Percentiles rank a stretch among this genome's conserved stretches.
Conservation (phyloP, 2,113 vertebrate genomes). For the Osmerus mordax region DNA sequence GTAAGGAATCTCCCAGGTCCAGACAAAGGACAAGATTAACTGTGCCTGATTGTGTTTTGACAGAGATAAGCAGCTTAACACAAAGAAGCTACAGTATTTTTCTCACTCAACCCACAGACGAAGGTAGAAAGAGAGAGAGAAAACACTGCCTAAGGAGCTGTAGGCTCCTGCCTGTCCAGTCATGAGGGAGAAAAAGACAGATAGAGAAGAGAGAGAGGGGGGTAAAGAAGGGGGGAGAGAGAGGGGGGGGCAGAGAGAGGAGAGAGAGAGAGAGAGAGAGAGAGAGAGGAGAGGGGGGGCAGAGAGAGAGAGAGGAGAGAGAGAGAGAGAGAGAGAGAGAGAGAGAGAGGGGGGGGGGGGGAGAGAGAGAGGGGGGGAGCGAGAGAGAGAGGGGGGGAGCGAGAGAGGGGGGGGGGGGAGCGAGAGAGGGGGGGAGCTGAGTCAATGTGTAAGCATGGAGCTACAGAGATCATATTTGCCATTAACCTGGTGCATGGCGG, state of each 20-base stretch:
- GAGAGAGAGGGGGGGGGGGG: too few relatives aligned
- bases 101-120: slow-evolving; percentile 54
- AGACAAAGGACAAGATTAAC: slow-evolving; percentile 69
- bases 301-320: too few relatives aligned
- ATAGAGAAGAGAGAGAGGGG: background rate
- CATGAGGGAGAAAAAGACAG: background rate
- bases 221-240: background rate
- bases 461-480: slow-evolving; percentile 49
- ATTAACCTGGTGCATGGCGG: slow-evolving; percentile 45
- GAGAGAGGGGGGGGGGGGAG: slow-evolving; percentile 33
- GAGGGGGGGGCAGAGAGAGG: background rate
- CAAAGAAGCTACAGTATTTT: slow-evolving; percentile 59
- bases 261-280: too few relatives aligned
- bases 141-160: background rate
- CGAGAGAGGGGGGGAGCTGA: slow-evolving; percentile 13
- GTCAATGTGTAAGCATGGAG: slow-evolving; percentile 39
- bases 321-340: too few relatives aligned
- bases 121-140: slow-evolving; percentile 41
- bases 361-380: slow-evolving; percentile 6
- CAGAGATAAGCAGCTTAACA: slow-evolving; percentile 67
- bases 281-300: too few relatives aligned
- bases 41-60: slow-evolving; percentile 56
- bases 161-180: background rate
- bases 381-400: slow-evolving; percentile 40
- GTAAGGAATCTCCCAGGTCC: slow-evolving; percentile 45